A percentile compares a stretch with the other conserved stretches of the same genome.
phyloP scores from a whole-genome alignment of 2,797 vertebrate genomes.

The Tadarida brasiliensis region DNA sequence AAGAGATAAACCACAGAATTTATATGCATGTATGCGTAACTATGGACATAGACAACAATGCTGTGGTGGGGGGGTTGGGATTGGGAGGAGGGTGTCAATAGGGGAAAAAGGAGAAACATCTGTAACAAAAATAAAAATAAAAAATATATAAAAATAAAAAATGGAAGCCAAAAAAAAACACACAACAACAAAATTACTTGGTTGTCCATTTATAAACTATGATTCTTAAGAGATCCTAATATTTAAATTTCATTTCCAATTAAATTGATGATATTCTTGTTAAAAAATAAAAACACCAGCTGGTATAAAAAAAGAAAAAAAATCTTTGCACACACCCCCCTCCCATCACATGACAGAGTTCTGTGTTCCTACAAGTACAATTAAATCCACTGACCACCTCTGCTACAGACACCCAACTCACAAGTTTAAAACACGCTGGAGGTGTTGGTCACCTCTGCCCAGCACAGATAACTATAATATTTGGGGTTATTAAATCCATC shows the following conservation, averaged over 20 bases:
- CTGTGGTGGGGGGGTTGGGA: too few relatives aligned
- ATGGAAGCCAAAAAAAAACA: too few relatives aligned
- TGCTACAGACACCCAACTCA: background rate
- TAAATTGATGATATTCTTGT: background rate
- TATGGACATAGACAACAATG: too few relatives aligned
- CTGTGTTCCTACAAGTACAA: background rate
- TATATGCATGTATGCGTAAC: too few relatives aligned
- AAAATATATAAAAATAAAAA: too few relatives aligned
- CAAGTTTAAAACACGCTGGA: background rate
- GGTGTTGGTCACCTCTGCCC: background rate
- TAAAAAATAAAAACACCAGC: background rate
- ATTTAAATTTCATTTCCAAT: slow-evolving; percentile 37
- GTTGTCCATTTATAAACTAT: background rate
- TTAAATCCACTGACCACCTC: background rate
- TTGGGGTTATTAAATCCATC: background rate
- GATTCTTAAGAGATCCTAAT: background rate
- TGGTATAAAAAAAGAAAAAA: background rate
- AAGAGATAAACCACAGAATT: too few relatives aligned
- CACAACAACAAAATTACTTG: background rate
- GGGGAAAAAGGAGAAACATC: too few relatives aligned
- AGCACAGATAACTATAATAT: background rate
- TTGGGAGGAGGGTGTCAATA: too few relatives aligned
- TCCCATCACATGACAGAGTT: background rate
- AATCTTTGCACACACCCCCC: too few relatives aligned
- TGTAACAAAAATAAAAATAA: too few relatives aligned